Base-by-base conservation (phyloP, 1,140 invertebrate species). In the Copidosoma floridanum region DNA sequence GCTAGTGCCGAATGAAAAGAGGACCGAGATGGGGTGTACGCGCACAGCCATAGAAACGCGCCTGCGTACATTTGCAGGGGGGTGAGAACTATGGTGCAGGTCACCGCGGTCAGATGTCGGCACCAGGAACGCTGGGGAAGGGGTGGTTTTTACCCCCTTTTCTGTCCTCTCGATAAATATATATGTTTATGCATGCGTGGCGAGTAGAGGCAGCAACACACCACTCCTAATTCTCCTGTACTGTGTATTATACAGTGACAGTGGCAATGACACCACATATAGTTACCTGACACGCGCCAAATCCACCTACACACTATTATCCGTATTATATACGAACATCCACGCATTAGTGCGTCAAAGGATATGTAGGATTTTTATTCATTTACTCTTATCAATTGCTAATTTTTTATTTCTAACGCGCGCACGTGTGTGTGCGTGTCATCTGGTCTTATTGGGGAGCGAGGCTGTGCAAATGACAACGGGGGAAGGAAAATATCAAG, bases 31-130 rank as follows among this genome's bases (percentile, higher is more conserved):
- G n/a, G n/a, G n/a, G n/a, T n/a, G n/a, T n/a, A n/a, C n/a, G n/a
- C n/a, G n/a, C 8, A 12, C 35, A 24, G 37, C 35, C 16, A 24
- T 5, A 24, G 14, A 29, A 27, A 29, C 43, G 50, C 58, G 46
- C 48, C 10, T 32, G 51, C 48, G 58, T 56, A 50, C n/a, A n/a
- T n/a, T n/a, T n/a, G n/a, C n/a, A n/a, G n/a, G n/a, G n/a, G 37
- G 65, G 54, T 43, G 58, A 24, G 23, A 35, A 43, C 53, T n/a
- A n/a, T 41, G n/a, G 63, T 71, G 41, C 66, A 63, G 69, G 68
- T 71, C 69, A 71, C 65, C n/a, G 29, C 55, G 62, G 57, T 53
- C 65, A 71, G 69, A 66, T 71, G 68, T 65, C 69, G 68, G 59
- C 65, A 66, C 64, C 46, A 55, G 53, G 56, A 35, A 29, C 8